phyloP scores from a whole-genome alignment of 2,888 invertebrate species.

The Apamea sordens region DNA sequence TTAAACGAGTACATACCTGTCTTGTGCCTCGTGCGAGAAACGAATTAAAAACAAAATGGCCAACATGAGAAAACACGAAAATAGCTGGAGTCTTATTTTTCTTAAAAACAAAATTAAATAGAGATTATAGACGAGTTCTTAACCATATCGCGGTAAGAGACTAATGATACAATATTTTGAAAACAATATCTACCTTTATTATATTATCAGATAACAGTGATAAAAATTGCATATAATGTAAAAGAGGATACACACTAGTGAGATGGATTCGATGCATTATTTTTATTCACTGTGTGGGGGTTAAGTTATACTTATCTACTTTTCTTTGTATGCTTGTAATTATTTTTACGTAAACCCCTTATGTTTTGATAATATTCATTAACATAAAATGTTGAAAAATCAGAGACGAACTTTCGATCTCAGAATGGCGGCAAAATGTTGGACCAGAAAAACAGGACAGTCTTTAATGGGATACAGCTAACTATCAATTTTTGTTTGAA shows the following conservation, averaged over 20 bases:
- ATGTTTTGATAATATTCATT: too few relatives aligned
- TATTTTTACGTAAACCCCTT: too few relatives aligned
- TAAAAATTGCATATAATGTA: not conserved
- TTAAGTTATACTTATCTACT: too few relatives aligned
- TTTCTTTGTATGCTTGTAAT: too few relatives aligned
- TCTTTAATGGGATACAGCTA: too few relatives aligned
- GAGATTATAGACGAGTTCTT: not conserved
- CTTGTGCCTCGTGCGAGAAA: not conserved
- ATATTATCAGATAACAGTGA: not conserved
- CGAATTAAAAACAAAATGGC: not conserved
- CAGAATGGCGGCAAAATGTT: too few relatives aligned
- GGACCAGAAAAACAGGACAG: too few relatives aligned
- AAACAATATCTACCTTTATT: not conserved
- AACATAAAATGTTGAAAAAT: too few relatives aligned
- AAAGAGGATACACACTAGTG: not conserved
- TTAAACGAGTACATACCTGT: not conserved
- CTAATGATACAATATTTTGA: not conserved
- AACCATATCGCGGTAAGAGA: not conserved
- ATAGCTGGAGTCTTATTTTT: not conserved
- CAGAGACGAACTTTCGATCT: too few relatives aligned
- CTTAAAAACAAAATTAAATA: not conserved
- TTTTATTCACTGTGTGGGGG: too few relatives aligned
- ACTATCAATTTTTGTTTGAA: too few relatives aligned
- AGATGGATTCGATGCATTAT: too few relatives aligned
- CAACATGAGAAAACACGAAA: not conserved